Conservation (phyloP, 2,888 invertebrate species). For the Ophonus ardosiacus region DNA sequence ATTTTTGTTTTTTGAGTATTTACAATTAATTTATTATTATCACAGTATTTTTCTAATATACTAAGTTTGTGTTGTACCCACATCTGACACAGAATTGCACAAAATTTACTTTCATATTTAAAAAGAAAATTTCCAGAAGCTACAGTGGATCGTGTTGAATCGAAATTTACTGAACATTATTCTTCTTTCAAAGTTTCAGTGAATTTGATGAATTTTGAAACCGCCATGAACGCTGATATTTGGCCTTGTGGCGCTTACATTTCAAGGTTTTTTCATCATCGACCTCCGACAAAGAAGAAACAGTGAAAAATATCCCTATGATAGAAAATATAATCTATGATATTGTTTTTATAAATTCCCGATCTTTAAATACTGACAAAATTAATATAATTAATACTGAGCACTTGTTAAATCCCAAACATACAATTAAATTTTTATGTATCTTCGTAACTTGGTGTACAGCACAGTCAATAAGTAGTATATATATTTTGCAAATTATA, state of each 20-base stretch:
- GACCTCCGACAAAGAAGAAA: no score
- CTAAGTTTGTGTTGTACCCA: not conserved
- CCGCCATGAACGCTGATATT: not conserved
- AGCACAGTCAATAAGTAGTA: no score
- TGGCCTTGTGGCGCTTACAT: not conserved
- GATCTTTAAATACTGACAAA: no score
- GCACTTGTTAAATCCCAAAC: no score
- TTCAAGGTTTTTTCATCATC: not conserved
- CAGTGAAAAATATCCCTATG: no score
- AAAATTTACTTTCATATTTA: not conserved
- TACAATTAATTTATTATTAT: not conserved
- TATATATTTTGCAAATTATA: no score
- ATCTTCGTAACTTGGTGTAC: no score
- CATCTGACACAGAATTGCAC: no score
- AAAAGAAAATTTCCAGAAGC: not conserved
- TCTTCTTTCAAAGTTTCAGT: not conserved
- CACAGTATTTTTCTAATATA: constrained; percentile 14
- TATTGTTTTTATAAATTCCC: no score
- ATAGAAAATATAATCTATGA: no score
- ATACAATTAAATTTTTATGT: no score
- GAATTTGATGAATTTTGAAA: not conserved
- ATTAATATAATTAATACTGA: no score
- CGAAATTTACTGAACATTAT: not conserved
- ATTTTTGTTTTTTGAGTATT: not conserved
- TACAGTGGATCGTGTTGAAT: not conserved